These are phyloP conservation scores for Desmophyllum pertusum DNA, from an alignment of 92 coral and sea anemone species.

Conservation along the genomic window DNA sequence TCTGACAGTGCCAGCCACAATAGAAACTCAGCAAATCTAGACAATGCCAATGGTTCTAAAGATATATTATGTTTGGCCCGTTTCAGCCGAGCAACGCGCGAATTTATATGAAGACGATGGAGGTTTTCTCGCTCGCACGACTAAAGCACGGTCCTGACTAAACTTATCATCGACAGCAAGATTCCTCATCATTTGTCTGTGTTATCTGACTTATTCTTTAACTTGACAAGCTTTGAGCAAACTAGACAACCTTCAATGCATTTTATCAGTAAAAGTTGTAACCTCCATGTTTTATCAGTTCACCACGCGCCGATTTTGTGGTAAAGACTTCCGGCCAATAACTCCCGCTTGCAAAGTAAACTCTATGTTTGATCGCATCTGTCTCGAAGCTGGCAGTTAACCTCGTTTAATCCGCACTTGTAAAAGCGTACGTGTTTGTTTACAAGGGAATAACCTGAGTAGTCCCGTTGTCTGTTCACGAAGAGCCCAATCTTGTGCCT, in stretches of 20 bases:
- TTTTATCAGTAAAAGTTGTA: not conserved
- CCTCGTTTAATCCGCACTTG: not conserved
- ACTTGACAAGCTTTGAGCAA: not conserved
- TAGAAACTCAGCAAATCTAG: conserved; percentile 25
- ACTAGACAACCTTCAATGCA: not conserved
- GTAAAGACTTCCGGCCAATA: conserved; percentile 17
- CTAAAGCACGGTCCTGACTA: no score
- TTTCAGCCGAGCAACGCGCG: not conserved
- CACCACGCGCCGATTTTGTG: not conserved
- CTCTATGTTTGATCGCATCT: conserved; percentile 7
- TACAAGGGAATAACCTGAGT: not conserved
- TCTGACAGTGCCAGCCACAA: conserved; percentile 22
- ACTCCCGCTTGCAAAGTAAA: conserved; percentile 11
- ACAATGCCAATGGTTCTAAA: conserved; percentile 30
- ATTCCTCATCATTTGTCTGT: no score
- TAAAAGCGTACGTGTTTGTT: conserved; percentile 29
- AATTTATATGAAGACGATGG: not conserved
- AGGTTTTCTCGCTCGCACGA: not conserved
- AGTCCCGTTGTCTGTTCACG: not conserved
- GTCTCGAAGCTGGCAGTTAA: conserved; percentile 21
- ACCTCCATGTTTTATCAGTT: not conserved
- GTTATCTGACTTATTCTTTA: no score
- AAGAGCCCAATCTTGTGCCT: not conserved
- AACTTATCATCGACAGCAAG: no score
- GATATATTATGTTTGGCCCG: not conserved